phyloP scores from a whole-genome alignment of 1,140 invertebrate species.

The Diploscapter pachys region DNA sequence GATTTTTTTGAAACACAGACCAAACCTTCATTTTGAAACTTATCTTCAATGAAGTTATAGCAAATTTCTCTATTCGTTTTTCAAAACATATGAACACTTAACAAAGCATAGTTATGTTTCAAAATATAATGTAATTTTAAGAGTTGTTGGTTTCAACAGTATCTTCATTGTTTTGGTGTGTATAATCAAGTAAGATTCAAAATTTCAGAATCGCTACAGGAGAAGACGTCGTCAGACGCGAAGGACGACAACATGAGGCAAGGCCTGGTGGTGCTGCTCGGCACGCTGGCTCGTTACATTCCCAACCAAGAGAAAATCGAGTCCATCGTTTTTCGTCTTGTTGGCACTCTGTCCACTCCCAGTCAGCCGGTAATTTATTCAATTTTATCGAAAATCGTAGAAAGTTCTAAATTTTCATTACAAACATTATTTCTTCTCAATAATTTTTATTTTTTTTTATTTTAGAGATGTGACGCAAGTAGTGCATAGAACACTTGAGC shows the following conservation, averaged over 20 bases:
- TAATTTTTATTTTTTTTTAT: too few species aligned
- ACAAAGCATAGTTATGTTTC: too few species aligned
- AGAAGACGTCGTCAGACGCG: conserved; percentile 18
- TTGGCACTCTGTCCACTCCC: conserved; percentile 87
- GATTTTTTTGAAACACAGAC: too few species aligned
- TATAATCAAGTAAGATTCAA: neutral
- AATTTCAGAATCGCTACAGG: conserved; percentile 10
- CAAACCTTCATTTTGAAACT: too few species aligned
- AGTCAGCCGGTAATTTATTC: conserved; percentile 74
- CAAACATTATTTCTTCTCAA: neutral
- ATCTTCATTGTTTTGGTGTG: neutral
- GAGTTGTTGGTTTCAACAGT: too few species aligned
- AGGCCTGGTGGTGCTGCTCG: conserved; percentile 93
- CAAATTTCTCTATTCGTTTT: too few species aligned
- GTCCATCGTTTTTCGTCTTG: conserved; percentile 83
- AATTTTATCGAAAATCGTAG: too few species aligned
- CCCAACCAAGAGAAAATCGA: conserved; percentile 81
- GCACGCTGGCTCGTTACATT: conserved; percentile 87
- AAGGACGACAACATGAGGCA: conserved; percentile 88
- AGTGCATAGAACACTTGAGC: neutral
- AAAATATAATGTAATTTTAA: too few species aligned
- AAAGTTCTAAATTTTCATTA: too few species aligned
- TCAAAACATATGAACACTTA: too few species aligned
- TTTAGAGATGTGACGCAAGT: too few species aligned
- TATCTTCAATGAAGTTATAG: too few species aligned